phyloP scores from a whole-genome alignment of 64 coral and sea anemone species.

The Stichodactyla mertensii region DNA sequence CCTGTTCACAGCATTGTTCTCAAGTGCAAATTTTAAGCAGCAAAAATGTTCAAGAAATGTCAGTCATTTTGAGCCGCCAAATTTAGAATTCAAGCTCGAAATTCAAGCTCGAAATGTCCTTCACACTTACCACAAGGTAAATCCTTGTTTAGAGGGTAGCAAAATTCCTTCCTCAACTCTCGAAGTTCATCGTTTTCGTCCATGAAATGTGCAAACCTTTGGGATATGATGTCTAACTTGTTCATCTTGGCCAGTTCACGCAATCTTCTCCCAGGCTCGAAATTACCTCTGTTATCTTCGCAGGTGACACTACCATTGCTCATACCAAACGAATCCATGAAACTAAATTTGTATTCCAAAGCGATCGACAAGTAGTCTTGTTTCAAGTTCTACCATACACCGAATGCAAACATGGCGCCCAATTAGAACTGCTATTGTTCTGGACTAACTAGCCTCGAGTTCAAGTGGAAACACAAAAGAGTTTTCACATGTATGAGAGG shows the following conservation, averaged over 20 bases:
- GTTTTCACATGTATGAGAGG: no score
- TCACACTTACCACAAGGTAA: conserved; percentile 46
- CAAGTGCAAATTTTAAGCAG: no score
- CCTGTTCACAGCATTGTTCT: no score
- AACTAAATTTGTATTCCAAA: not conserved
- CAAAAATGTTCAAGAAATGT: no score
- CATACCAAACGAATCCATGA: not conserved
- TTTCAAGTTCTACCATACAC: no score
- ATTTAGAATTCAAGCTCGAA: no score
- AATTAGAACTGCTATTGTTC: no score
- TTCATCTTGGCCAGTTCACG: not conserved
- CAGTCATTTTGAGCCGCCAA: no score
- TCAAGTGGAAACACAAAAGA: no score
- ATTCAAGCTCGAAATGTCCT: not conserved
- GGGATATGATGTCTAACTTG: not conserved
- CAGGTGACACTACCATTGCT: not conserved
- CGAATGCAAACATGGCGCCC: no score
- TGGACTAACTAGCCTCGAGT: no score
- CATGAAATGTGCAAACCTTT: conserved; percentile 45
- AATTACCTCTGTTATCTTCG: not conserved
- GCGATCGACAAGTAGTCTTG: no score
- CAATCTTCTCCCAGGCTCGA: not conserved
- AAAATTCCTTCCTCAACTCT: conserved; percentile 48
- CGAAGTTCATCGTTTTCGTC: conserved; percentile 52
- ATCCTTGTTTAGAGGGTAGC: conserved; percentile 65